Evolutionary conservation across 2,888 invertebrate genomes (phyloP), one percentile per base, ranked within the genome.

Genomic region (Troglohyphantes excavatus): DNA sequence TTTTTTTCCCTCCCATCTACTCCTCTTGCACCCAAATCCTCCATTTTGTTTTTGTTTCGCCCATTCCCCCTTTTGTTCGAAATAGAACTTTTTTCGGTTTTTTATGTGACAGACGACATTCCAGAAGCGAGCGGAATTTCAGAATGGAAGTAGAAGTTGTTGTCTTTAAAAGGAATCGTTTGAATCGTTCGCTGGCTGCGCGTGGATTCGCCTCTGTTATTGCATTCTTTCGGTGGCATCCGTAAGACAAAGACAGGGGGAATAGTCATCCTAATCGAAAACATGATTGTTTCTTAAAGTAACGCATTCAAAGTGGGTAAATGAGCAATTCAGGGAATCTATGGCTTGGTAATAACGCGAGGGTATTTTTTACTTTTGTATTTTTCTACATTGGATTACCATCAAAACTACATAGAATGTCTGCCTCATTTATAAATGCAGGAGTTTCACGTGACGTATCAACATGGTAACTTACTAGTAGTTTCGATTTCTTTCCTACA

Each of bases 21-120:
- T 11, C 11, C 23, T 2, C 17, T 53, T 72, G n/a, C 23, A 23
- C 23, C 6, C 23, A 72, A 46, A 17, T 13, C 26, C 23, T 26
- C 21, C 19, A 33, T 21, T 53, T 72, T 43, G 46, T 72, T 46
- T 72, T 72, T 23, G 46, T 46, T 72, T 72, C 46, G 9, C 1
- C 2, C 13, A 9, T 21, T 70, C 26, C 46, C 17, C 26, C n/a
- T 72, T 43, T 3, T 9, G 26, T 72, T 72, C 17, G 27, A 27
- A 23, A 53, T 2, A 9, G 9, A 5, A 29, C 1, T n/a, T 17
- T 70, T 70, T 72, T 23, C 27, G 23, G 39, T 39, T 33, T 72
- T 72, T 65, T 65, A 43, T 43, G 65, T 39, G 26, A 43, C 78
- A 43, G 65, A 78, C 65, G 43, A 65, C 65, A 78, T 78, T 78